These are phyloP conservation scores for Sycophila texana DNA, from an alignment of 2,888 invertebrate species.

Conservation along the genomic window DNA sequence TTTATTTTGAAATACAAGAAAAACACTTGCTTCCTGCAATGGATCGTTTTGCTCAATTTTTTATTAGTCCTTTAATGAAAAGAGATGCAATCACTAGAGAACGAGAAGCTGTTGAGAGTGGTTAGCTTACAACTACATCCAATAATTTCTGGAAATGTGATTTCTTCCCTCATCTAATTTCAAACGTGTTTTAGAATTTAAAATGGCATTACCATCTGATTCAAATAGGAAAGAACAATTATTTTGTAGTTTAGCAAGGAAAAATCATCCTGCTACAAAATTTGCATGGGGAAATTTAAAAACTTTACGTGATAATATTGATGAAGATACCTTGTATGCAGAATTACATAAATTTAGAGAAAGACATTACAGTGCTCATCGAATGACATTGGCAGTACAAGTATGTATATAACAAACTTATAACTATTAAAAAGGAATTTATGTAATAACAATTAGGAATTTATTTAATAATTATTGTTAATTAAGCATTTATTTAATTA, in stretches of 20 bases:
- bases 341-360: slow-evolving; percentile 85
- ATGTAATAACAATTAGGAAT: not conserved
- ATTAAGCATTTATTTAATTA: too few species aligned
- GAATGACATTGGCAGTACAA: slow-evolving; percentile 92
- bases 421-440: not conserved
- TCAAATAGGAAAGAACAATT: slow-evolving; percentile 86
- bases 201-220: slow-evolving; percentile 87
- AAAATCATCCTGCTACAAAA: slow-evolving; percentile 84
- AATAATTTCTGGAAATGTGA: slow-evolving; percentile 9
- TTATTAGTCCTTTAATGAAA: slow-evolving; percentile 90
- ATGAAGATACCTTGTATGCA: slow-evolving; percentile 82
- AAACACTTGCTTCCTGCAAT: slow-evolving; percentile 85
- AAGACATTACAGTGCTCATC: slow-evolving; percentile 89
- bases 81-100: slow-evolving; percentile 91
- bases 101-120: slow-evolving; percentile 91
- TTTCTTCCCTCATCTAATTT: slow-evolving; percentile 7
- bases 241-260: slow-evolving; percentile 82
- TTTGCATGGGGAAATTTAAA: slow-evolving; percentile 92
- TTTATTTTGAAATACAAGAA: slow-evolving; percentile 92
- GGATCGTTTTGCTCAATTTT: slow-evolving; percentile 92
- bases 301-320: slow-evolving; percentile 83
- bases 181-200: slow-evolving; percentile 81
- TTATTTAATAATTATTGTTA: not conserved
- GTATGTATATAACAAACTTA: slow-evolving; percentile 10
- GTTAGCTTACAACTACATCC: slow-evolving; percentile 71